Evolutionary conservation across 2,113 vertebrate species (phyloP), one percentile per base, ranked within the genome.

Genomic region (Variabilichromis moorii): DNA sequence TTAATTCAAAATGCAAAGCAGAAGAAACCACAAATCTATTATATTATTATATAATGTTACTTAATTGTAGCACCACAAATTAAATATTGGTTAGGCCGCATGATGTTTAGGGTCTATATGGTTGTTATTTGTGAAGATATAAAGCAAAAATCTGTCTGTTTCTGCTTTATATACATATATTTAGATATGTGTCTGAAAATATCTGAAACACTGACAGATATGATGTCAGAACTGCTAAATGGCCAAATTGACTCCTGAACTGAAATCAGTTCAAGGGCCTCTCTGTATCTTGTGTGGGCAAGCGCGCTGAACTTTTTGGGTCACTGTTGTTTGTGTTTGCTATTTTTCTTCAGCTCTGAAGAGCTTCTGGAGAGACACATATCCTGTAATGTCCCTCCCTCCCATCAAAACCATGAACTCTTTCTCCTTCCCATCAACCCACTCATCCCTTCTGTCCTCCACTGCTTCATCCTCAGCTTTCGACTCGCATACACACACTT

Each of bases 341-440:
- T 24, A 57, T 87, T 89, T 68, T 88, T 57, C 53, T 81, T 54
- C 79, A 24, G 37, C 68, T 76, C 45, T 78, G 82, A 53, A 87
- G 87, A 85, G 87, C 68, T 54, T 9, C 21, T 14, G 71, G 37
- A 89, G 79, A 66, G 80, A 5, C 9, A 31, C 73, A 51, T 0
- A 50, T 78, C 82, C 87, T 86, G 66, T 84, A 85, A 86, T 79
- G 47, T 63, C 82, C 86, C 7, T 21, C 61, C 37, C 21, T 55
- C 79, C 71, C 88, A 82, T 85, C 79, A 42, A 81, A 28, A 86
- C 86, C 81, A 73, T 80, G 81, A 86, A 88, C 86, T 82, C 61
- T 79, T 55, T 89, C 55, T 83, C 16, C 68, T 84, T 71, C 45
- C 66, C 84, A 85, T 92, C 80, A 59, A 89, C 81, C 88, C 85